Conservation (phyloP, 2,888 invertebrate genomes). For the Clepsis dumicolana region DNA sequence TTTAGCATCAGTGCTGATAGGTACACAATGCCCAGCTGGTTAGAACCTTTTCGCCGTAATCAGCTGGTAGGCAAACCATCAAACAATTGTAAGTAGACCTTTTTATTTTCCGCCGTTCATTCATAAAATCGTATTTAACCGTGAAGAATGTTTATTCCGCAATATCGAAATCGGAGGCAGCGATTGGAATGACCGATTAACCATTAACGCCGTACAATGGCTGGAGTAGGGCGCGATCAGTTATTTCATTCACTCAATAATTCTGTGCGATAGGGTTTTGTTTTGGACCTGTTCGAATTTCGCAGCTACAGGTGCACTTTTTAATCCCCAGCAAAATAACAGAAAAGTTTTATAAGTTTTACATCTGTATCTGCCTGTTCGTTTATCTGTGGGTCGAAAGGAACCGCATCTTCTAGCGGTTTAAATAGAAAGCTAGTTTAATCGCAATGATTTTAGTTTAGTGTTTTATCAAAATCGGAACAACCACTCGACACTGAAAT, state of each 20-base stretch:
- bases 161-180: conserved; percentile 60
- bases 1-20: background rate
- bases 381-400: too few relatives aligned
- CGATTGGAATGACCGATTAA: conserved; percentile 79
- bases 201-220: conserved; percentile 75
- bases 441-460: too few relatives aligned
- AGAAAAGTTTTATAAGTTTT: too few relatives aligned
- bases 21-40: background rate
- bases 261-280: conserved; percentile 59
- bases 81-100: conserved; percentile 36
- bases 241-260: conserved; percentile 72
- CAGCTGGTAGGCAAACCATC: conserved; percentile 22
- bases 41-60: conserved; percentile 22
- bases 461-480: too few relatives aligned
- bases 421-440: too few relatives aligned
- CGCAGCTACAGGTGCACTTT: conserved; percentile 30
- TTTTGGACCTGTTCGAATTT: conserved; percentile 52
- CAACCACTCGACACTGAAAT: too few relatives aligned
- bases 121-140: conserved; percentile 69
- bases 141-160: conserved; percentile 71
- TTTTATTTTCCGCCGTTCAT: conserved; percentile 72
- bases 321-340: background rate
- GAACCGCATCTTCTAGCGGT: too few relatives aligned
- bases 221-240: conserved; percentile 69
- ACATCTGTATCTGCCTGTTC: too few relatives aligned